Percentiles rank a stretch among this genome's conserved stretches.
Evolutionary conservation across 2,113 vertebrate species (phyloP).

Genomic region (Sylvilagus bachmani): DNA sequence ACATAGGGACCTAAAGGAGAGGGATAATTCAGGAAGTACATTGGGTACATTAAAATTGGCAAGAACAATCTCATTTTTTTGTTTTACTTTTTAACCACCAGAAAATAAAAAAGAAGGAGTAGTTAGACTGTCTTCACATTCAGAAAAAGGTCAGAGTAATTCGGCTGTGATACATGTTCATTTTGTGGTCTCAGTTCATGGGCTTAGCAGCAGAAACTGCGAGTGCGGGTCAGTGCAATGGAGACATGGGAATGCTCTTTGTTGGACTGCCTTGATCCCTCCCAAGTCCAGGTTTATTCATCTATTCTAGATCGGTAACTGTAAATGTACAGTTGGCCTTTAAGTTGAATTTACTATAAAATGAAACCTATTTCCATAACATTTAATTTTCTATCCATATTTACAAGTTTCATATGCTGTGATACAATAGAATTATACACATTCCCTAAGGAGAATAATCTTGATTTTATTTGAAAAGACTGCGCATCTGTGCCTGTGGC

Average conservation of each 20-base stretch:
- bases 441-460: background rate
- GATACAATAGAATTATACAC: background rate
- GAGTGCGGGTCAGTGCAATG: too few species aligned
- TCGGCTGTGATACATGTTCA: background rate
- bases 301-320: background rate
- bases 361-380: background rate
- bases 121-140: background rate
- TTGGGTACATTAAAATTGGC: background rate
- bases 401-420: rapidly evolving
- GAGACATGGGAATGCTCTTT: rapidly evolving
- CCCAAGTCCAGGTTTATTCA: background rate
- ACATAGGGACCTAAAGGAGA: background rate
- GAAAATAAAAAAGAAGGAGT: background rate
- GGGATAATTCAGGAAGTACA: background rate
- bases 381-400: background rate
- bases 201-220: background rate
- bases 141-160: background rate
- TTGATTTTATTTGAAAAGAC: background rate
- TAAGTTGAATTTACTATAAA: background rate
- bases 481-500: rapidly evolving
- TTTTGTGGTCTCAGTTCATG: background rate
- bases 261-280: rapidly evolving
- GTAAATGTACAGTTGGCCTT: background rate
- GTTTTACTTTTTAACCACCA: background rate
- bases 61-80: background rate